Base-by-base conservation (phyloP, 2,113 vertebrate genomes). In the Myanophis thanlyinensis region DNA sequence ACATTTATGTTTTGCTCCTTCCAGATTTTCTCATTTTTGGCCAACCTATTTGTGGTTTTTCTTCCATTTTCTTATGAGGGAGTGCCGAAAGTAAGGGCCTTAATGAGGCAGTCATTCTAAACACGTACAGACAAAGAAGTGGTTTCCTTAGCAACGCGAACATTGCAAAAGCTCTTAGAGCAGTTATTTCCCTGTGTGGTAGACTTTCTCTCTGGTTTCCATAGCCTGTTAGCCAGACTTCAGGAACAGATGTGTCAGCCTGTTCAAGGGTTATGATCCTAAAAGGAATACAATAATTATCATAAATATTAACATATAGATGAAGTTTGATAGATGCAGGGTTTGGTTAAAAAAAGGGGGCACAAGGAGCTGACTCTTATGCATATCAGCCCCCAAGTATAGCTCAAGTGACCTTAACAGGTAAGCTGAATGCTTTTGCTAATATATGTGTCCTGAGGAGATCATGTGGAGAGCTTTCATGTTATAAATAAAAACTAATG, bases 71-170 rank as follows among this genome's bases (percentile, higher is more conserved):
- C 94, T 91, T 94, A 91, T 86, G 0, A 95, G 94, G 25, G 91
- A 95, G 96, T 95, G 95, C 94, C 97, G 94, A 96, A 95, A 95
- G 95, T 96, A 96, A 96, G 94, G 91, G 93, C 96, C 96, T 97
- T 98, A 97, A 97, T 95, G 97, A 97, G 93, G 95, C 95, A 97
- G 96, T 96, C 97, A 98, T 98, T 98, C 98, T 91, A 96, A 97
- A 97, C 97, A 98, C 97, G 97, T 98, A 97, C 97, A 97, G 97
- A 98, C 97, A 98, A 98, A 98, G 97, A 97, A 53, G 96, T 97
- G 96, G 98, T 98, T 98, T 97, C 98, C 98, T 87, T 97, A 96
- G 97, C 97, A 98, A 98, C 98, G 1, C 93, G 95, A 94, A 94
- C 96, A 97, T 97, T 97, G 96, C 95, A 96, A 97, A 96, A 97